Evolutionary conservation across 1,140 invertebrate genomes (phyloP).

Genomic region (Sarcophaga bullata): DNA sequence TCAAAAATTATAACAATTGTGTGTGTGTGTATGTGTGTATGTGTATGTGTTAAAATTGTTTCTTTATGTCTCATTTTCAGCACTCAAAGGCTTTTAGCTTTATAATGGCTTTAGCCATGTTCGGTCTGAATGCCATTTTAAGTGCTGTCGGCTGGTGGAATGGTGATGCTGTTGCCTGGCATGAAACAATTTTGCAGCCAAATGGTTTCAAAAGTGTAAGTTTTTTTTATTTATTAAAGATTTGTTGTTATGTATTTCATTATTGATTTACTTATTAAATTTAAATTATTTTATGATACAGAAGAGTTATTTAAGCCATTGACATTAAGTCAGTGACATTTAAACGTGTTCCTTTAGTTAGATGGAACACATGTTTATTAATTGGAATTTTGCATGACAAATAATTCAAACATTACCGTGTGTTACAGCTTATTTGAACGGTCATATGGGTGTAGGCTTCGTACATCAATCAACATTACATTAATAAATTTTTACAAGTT

Average conservation of each 20-base stretch:
- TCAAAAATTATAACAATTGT: neutral
- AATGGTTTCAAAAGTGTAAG: slow-evolving; percentile 63
- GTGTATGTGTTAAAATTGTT: neutral
- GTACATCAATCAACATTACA: neutral
- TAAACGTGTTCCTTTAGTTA: neutral
- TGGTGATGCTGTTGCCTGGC: slow-evolving; percentile 57
- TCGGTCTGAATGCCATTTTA: slow-evolving; percentile 58
- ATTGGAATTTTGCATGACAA: too few relatives aligned
- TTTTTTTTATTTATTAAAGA: slow-evolving; percentile 33
- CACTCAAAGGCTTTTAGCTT: slow-evolving; percentile 63
- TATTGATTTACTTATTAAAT: neutral
- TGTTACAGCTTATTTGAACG: neutral
- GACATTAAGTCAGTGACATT: slow-evolving; percentile 4
- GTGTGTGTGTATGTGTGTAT: too few relatives aligned
- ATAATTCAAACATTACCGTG: too few relatives aligned
- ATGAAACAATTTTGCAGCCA: slow-evolving; percentile 58
- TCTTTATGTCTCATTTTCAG: slow-evolving; percentile 42
- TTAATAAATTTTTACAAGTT: too few relatives aligned
- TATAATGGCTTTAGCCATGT: slow-evolving; percentile 60
- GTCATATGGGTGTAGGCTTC: neutral
- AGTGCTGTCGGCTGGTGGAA: slow-evolving; percentile 59
- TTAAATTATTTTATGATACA: neutral
- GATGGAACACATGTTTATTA: too few relatives aligned
- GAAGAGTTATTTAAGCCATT: neutral
- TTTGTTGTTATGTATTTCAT: neutral